Percentiles rank a stretch among this genome's conserved stretches.
phyloP scores from a whole-genome alignment of 2,888 invertebrate genomes.

The Gryllus longicercus region DNA sequence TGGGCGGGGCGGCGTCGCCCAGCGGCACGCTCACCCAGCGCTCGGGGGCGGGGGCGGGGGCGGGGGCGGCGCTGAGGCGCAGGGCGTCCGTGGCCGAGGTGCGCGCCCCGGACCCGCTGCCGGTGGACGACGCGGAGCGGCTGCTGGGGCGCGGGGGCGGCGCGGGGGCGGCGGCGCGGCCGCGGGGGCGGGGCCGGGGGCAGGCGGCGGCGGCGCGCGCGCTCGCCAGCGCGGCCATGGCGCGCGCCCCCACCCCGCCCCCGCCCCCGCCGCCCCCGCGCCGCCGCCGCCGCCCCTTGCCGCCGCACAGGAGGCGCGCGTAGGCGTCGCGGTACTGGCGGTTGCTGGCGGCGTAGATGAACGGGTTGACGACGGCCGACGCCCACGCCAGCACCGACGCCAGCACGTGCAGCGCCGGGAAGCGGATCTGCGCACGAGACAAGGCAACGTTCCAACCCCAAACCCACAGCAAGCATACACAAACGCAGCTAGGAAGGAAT shows the following conservation, averaged over 20 bases:
- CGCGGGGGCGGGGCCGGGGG: background rate
- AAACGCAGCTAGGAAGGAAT: too few relatives aligned
- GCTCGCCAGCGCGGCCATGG: background rate
- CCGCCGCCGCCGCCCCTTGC: background rate
- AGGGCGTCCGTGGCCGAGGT: background rate
- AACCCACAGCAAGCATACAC: too few relatives aligned
- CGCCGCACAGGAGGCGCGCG: slow-evolving; percentile 40
- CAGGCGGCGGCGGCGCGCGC: background rate
- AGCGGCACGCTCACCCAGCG: background rate
- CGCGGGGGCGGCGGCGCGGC: background rate
- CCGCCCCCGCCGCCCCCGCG: background rate
- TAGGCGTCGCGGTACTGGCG: slow-evolving; percentile 66
- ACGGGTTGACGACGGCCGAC: slow-evolving; percentile 83
- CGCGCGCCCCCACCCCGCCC: too few relatives aligned
- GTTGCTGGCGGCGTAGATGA: slow-evolving; percentile 87
- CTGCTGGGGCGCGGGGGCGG: background rate
- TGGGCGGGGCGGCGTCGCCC: background rate
- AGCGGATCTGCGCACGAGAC: slow-evolving; percentile 41
- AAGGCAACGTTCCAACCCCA: too few relatives aligned
- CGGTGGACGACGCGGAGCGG: background rate
- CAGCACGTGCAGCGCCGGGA: slow-evolving; percentile 74
- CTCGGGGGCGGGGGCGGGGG: background rate
- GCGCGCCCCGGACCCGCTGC: background rate
- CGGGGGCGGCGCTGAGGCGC: background rate
- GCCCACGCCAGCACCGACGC: slow-evolving; percentile 87